Base-by-base conservation (phyloP, 2,797 vertebrate genomes). In the Hephaestus fuliginosus region DNA sequence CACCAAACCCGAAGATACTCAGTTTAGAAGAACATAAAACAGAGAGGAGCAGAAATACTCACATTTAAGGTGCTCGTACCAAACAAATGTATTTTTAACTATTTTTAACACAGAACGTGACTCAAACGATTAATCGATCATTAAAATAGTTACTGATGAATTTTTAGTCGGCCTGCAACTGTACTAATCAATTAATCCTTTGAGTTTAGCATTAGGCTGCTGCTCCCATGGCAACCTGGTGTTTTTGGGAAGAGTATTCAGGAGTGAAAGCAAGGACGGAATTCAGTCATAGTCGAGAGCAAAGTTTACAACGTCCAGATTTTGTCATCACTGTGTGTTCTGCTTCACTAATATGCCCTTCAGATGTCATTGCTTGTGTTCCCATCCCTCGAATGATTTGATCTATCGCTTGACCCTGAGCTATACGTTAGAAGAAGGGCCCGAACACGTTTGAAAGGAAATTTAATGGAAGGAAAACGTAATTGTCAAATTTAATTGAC, bases 101-200 rank as follows among this genome's bases (percentile, higher is more conserved):
- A 25, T 25, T 25, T 25, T 74, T 7, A 41, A 52, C 15, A 33
- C 44, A 13, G 41, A 78, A 74, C 68, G 51, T 28, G 28, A 48
- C 43, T 61, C 25, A 46, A 76, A 51, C 43, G 15, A 73, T 44
- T 30, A 43, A 63, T 58, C 8, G 6, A 30, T 83, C 43, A 43
- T 70, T 28, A 44, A 48, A 68, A 62, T 18, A 80, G 30, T 66
- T 43, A 53, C 55, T 20, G 51, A 58, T 52, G 58, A 3, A 43
- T 52, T 68, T 44, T 2, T 44, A 28, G 22, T 60, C 44, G 14
- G 28, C 36, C 20, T 10, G 65, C 25, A 48, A 44, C 70, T 46
- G 44, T 46, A 80, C 72, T 30, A 51, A 70, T 68, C 14, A n/a
- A 58, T 15, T 63, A 36, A 64, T 57, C 49, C 43, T 81, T 60